These are phyloP conservation scores for Lissonota sp. DNA, from an alignment of 2,888 invertebrate species.

Conservation along the genomic window DNA sequence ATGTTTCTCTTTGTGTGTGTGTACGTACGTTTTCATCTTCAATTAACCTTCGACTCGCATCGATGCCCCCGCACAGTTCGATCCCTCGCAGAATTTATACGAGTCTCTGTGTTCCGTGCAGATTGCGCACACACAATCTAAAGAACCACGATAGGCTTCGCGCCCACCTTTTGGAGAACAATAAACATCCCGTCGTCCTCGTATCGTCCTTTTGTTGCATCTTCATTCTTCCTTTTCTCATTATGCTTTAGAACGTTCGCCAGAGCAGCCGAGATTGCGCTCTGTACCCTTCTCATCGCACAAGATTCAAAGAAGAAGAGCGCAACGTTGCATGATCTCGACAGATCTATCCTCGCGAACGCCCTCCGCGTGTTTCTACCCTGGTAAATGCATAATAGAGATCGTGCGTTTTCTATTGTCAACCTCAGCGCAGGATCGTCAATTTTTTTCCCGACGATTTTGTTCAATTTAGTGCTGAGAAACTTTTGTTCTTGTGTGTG, in stretches of 20 bases:
- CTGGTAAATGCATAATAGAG: conserved; percentile 15
- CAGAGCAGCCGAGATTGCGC: conserved; percentile 30
- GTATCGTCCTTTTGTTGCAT: conserved; percentile 27
- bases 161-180: conserved; percentile 63
- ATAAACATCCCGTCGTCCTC: conserved; percentile 36
- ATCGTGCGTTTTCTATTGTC: background rate
- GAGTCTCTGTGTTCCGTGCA: background rate
- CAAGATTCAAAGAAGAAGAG: conserved; percentile 37
- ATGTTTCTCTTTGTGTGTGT: conserved; percentile 67
- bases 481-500: no score
- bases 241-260: conserved; percentile 20
- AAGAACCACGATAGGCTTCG: conserved; percentile 75
- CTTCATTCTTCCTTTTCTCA: conserved; percentile 24
- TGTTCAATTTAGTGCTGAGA: no score
- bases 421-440: no score
- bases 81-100: conserved; percentile 66
- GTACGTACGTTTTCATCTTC: conserved; percentile 72
- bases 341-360: conserved; percentile 20
- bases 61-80: conserved; percentile 64
- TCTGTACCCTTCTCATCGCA: conserved; percentile 54
- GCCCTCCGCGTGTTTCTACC: conserved; percentile 29
- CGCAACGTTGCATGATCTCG: conserved; percentile 62
- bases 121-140: conserved; percentile 39
- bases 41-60: conserved; percentile 78
- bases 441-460: no score